Evolutionary conservation across 2,888 invertebrate species (phyloP), one percentile per base, ranked within the genome.

Genomic region (Acronicta alni): DNA sequence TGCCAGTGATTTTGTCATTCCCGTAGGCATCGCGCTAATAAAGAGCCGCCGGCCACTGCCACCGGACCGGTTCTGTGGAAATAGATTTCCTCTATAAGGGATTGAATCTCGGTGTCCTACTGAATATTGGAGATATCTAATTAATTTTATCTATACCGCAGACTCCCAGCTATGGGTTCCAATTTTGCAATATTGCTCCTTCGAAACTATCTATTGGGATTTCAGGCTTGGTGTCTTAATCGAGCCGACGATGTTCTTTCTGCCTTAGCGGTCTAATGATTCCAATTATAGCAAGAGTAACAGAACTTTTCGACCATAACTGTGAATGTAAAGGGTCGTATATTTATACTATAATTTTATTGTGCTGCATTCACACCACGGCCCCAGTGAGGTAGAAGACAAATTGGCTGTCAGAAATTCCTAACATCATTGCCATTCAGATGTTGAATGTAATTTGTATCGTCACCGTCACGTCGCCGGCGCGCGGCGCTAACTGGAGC

Each of bases 1-100:
- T 81, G 82, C 84, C 88, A 84, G 80, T 87, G 86, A 84, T 85
- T 89, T 84, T 80, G 86, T 84, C 85, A 83, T 80, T 82, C 82
- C 83, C 82, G 72, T 77, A 76, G 83, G 82, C 82, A 75, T 74
- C 76, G 77, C 77, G 68, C 81, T 85, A 85, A 85, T 84, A 84
- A 81, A 82, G 78, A 74, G 79, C 77, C 72, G 70, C 63, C 75
- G 71, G 75, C 71, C 72, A 71, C 58, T 66, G 64, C 74, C 72
- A 74, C 75, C 64, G 72, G 76, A 74, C 75, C 66, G 73, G 76
- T 77, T 79, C 72, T 77, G 66, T 77, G 73, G 73, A 83, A 83
- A 82, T 82, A 82, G 82, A 83, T 84, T 85, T 80, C 72, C 82
- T 75, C 67, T 76, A 75, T 69, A 77, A 68, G 77, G 72, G 67